Evolutionary conservation across 2,797 vertebrate genomes (phyloP).

Genomic region (Helostoma temminkii): DNA sequence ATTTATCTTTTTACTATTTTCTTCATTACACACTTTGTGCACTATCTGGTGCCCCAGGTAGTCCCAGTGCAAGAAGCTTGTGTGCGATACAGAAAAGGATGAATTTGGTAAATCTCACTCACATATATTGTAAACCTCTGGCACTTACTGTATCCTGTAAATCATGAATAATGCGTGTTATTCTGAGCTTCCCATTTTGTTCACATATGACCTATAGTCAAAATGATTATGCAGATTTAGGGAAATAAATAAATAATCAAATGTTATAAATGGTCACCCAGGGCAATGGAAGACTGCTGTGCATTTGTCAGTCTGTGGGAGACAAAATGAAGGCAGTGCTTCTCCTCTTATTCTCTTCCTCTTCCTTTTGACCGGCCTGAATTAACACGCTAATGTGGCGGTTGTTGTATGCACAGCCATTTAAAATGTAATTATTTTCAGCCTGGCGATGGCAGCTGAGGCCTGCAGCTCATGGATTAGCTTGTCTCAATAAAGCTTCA

Average conservation of each 20-base stretch:
- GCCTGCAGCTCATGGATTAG: conserved; percentile 72
- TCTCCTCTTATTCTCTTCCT: conserved; percentile 51
- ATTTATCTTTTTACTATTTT: conserved; percentile 74
- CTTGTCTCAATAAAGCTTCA: conserved; percentile 63
- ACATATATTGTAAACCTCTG: conserved; percentile 82
- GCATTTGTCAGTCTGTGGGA: conserved; percentile 77
- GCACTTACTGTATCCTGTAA: conserved; percentile 68
- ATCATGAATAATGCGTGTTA: conserved; percentile 82
- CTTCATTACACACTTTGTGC: conserved; percentile 73
- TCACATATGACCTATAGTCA: conserved; percentile 83
- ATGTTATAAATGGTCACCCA: conserved; percentile 81
- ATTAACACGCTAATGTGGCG: conserved; percentile 79
- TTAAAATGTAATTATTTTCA: conserved; percentile 85
- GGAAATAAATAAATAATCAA: conserved; percentile 82
- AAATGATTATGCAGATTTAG: conserved; percentile 82
- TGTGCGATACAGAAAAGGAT: conserved; percentile 79
- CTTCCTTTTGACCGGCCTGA: conserved; percentile 71
- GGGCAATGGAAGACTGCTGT: conserved; percentile 63
- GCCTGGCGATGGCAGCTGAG: conserved; percentile 68
- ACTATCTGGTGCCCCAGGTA: conserved; percentile 69
- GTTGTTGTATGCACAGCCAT: conserved; percentile 78
- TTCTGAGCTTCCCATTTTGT: conserved; percentile 67
- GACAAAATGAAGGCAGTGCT: conserved; percentile 63
- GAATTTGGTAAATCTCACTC: conserved; percentile 72
- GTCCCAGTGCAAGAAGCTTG: conserved; percentile 71